phyloP scores from a whole-genome alignment of 2,888 invertebrate species.

The Lasioglossum figueresi region DNA sequence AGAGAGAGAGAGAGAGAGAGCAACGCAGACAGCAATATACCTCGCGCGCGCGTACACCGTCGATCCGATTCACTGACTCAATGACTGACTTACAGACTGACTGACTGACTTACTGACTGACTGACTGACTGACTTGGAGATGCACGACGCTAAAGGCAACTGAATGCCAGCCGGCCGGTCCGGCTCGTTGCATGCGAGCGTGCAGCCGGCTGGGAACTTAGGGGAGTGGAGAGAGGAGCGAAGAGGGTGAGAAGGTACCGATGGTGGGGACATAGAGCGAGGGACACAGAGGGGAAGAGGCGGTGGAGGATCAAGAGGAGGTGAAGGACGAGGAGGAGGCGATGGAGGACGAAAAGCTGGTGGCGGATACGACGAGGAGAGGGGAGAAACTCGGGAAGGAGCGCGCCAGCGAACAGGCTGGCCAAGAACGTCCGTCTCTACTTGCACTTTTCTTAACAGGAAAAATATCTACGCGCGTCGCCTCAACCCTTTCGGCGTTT shows the following conservation, averaged over 20 bases:
- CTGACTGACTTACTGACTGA: conserved; percentile 72
- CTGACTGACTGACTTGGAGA: conserved; percentile 73
- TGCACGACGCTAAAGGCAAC: conserved; percentile 77
- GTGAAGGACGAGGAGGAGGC: conserved; percentile 56
- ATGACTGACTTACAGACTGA: conserved; percentile 66
- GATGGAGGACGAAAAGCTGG: conserved; percentile 53
- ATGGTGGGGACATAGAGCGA: conserved; percentile 7
- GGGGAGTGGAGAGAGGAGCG: conserved; percentile 40
- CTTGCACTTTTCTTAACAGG: conserved; percentile 63
- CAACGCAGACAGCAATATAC: conserved; percentile 42
- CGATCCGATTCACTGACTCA: conserved; percentile 66
- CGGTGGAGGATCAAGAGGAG: conserved; percentile 49
- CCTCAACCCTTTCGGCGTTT: background rate
- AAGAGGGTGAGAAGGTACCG: conserved; percentile 17
- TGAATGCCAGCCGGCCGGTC: conserved; percentile 76
- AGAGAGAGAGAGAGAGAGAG: conserved; percentile 1
- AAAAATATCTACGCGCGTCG: conserved; percentile 31
- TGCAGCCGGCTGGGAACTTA: conserved; percentile 51
- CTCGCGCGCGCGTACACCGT: conserved; percentile 57
- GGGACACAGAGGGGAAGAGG: conserved; percentile 10
- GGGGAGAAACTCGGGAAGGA: conserved; percentile 48
- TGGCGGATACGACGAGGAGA: background rate
- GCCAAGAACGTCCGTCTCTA: conserved; percentile 63
- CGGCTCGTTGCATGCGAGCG: conserved; percentile 71
- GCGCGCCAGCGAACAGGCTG: conserved; percentile 50